Evolutionary conservation across 35 echinoderm and acorn worm species (phyloP), one percentile per base, ranked within the genome.

Genomic region (Anneissia japonica): DNA sequence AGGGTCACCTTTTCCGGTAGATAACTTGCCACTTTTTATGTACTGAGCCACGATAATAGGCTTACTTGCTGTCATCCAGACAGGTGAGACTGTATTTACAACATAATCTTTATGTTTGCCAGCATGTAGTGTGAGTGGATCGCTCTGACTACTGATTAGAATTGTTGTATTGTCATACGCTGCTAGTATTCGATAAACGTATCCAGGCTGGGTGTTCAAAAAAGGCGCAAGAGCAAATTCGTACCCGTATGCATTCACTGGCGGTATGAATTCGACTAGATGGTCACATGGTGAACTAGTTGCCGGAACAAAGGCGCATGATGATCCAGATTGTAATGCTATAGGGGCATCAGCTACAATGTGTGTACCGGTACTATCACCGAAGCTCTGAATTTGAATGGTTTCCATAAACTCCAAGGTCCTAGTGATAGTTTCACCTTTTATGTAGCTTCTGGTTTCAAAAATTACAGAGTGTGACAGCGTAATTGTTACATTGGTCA

Each of bases 201-300:
- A 64, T 23, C 51, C 51, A 64, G 51, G 51, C 51, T 64, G 51
- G 51, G 51, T 64, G 21, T 26, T 26, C 21, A 64, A 12, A 64
- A 64, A 64, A 19, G 51, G 51, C 1, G 51, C 51, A 2, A 64
- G 51, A 9, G 51, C 51, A 64, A 64, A 64, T 64, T 64, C 51
- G 26, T 32, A 37, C 5, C 86, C 86, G 45, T 79, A 88, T 34
- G 75, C 28, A 64, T 34, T 80, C 30, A 88, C 51, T 6, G 86
- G 86, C 3, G 86, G 86, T n/a, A 88, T 41, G 45, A 81, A 79
- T 36, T 88, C 86, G n/a, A 88, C 73, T 0, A 88, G 30, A 55
- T 88, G 46, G 64, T 79, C 86, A 12, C 76, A 78, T 17, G 86
- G 35, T 32, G 46, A 38, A 0, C 33, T 13, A 11, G 79, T 51